These are phyloP conservation scores for Saccostrea glomerata DNA, from an alignment of 1,140 invertebrate genomes.

Conservation along the genomic window DNA sequence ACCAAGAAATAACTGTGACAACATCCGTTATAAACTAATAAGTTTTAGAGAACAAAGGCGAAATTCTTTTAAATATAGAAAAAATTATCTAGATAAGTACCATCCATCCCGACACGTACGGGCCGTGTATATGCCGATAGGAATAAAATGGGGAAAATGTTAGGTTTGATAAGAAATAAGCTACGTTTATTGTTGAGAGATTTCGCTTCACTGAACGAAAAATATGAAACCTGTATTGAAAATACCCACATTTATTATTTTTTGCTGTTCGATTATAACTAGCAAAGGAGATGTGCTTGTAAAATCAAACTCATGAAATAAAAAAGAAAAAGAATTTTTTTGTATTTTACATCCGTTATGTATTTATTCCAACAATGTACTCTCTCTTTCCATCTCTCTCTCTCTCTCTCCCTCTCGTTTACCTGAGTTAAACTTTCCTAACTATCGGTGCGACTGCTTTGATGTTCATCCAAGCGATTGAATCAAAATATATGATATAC, in stretches of 20 bases:
- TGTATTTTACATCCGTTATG: background rate
- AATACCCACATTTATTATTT: background rate
- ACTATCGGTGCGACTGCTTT: background rate
- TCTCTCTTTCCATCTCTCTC: background rate
- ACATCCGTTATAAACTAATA: background rate
- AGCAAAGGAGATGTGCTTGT: background rate
- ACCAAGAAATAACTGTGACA: background rate
- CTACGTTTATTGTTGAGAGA: background rate
- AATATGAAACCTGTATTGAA: background rate
- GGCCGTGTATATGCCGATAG: background rate
- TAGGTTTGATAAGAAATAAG: background rate
- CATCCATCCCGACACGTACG: background rate
- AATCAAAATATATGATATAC: slow-evolving; percentile 39
- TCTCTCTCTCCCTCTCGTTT: slow-evolving; percentile 11
- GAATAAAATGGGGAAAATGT: background rate
- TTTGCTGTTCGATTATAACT: background rate
- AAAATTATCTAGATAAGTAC: slow-evolving; percentile 31
- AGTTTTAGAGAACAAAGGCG: background rate
- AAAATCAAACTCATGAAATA: background rate
- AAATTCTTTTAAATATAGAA: slow-evolving; percentile 4
- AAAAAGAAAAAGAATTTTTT: background rate
- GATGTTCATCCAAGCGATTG: slow-evolving; percentile 22
- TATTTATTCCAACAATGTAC: background rate
- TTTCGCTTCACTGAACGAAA: slow-evolving; percentile 30
- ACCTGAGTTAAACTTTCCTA: slow-evolving; percentile 20